phyloP scores from a whole-genome alignment of 92 coral and sea anemone species.

The Chrysogorgia sp. region DNA sequence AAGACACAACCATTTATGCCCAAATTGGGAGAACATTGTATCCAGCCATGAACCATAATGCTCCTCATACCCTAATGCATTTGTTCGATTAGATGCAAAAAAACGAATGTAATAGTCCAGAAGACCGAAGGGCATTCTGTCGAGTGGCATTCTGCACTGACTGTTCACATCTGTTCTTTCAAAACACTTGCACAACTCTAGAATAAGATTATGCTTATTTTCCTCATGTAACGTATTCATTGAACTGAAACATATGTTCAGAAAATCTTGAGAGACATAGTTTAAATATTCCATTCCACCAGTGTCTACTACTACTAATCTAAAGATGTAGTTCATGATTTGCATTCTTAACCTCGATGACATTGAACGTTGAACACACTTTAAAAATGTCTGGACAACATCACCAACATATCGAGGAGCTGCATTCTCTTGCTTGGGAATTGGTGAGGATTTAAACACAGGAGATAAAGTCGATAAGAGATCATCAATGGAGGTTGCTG shows the following conservation, averaged over 20 bases:
- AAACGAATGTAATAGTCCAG: slow-evolving; percentile 56
- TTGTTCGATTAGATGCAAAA: slow-evolving; percentile 27
- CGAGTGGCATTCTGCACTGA: slow-evolving; percentile 54
- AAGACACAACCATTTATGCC: slow-evolving; percentile 65
- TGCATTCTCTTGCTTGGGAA: background rate
- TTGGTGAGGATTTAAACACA: background rate
- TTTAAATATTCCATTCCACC: slow-evolving; percentile 18
- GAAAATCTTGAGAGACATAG: slow-evolving; percentile 36
- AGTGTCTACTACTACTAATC: background rate
- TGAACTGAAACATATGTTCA: slow-evolving; percentile 16
- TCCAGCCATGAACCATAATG: slow-evolving; percentile 59
- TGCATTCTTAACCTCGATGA: background rate
- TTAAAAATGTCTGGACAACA: too few relatives aligned
- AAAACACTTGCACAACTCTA: slow-evolving; percentile 42
- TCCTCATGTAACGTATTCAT: slow-evolving; percentile 21
- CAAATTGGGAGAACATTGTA: slow-evolving; percentile 72
- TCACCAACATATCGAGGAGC: background rate
- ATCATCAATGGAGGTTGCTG: background rate
- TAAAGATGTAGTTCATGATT: background rate
- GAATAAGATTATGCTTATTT: slow-evolving; percentile 34
- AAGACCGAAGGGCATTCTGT: slow-evolving; percentile 69
- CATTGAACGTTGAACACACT: background rate
- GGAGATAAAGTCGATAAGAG: slow-evolving; percentile 1
- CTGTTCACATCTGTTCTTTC: slow-evolving; percentile 8
- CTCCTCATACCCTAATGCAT: slow-evolving; percentile 47